These are phyloP conservation scores for Pogonocherus hispidulus DNA, from an alignment of 2,888 invertebrate genomes.

Conservation along the genomic window DNA sequence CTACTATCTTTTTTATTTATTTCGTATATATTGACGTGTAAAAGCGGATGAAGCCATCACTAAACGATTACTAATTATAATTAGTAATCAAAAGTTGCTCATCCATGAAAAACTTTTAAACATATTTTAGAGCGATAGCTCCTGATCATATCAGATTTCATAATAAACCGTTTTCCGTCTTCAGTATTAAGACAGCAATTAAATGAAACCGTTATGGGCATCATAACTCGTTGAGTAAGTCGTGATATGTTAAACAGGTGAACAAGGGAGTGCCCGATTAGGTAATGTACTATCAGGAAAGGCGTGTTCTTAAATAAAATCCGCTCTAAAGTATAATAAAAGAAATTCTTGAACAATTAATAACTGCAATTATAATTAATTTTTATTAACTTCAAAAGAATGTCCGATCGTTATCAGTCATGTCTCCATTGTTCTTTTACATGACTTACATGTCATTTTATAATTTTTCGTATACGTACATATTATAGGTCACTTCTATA, in stretches of 20 bases:
- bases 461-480: too few relatives aligned
- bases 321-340: background rate
- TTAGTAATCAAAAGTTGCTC: background rate
- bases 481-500: too few relatives aligned
- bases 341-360: conserved; percentile 1
- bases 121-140: background rate
- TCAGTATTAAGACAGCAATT: background rate
- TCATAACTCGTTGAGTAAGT: conserved; percentile 19
- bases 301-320: conserved; percentile 18
- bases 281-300: conserved; percentile 17
- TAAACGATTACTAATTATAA: background rate
- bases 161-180: background rate
- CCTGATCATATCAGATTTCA: background rate
- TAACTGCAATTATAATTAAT: background rate
- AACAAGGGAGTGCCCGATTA: conserved; percentile 21
- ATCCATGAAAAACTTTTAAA: background rate
- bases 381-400: background rate
- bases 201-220: background rate
- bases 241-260: conserved; percentile 47
- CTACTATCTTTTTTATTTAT: too few relatives aligned
- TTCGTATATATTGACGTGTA: too few relatives aligned
- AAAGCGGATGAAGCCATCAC: background rate
- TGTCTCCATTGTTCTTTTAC: background rate
- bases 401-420: background rate
- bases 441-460: too few relatives aligned